A percentile compares a stretch with the other conserved stretches of the same genome.
phyloP scores from a whole-genome alignment of 2,113 vertebrate species.

The Andinoacara biseriatus region DNA sequence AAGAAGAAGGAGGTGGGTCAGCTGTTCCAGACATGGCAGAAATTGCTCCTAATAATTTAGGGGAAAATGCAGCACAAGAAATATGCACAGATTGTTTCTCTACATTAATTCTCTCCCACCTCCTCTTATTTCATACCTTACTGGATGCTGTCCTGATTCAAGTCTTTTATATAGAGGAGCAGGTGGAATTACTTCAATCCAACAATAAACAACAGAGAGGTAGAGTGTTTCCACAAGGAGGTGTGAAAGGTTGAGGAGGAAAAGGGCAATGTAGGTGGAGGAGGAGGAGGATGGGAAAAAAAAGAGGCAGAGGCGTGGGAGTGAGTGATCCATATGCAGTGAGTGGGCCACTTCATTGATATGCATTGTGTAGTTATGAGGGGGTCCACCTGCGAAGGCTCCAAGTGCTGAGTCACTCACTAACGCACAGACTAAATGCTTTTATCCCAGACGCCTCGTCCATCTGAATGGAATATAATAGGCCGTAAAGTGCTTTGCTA shows the following conservation, averaged over 20 bases:
- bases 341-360: constrained; percentile 66
- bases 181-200: constrained; percentile 27
- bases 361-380: constrained; percentile 69
- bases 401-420: constrained; percentile 75
- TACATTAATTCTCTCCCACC: background rate
- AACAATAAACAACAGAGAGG: constrained; percentile 19
- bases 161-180: constrained; percentile 13
- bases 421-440: constrained; percentile 72
- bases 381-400: constrained; percentile 68
- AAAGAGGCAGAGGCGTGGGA: constrained; percentile 29
- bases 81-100: background rate
- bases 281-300: background rate
- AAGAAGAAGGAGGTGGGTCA: constrained; percentile 30
- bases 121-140: background rate
- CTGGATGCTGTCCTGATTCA: constrained; percentile 10
- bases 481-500: constrained; percentile 74
- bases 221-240: constrained; percentile 18
- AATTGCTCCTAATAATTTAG: constrained; percentile 22
- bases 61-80: constrained; percentile 1
- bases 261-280: constrained; percentile 4
- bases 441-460: constrained; percentile 73
- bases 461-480: constrained; percentile 78
- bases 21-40: constrained; percentile 17
- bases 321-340: constrained; percentile 46
- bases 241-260: constrained; percentile 40